Base-by-base conservation (phyloP, 2,888 invertebrate genomes). In the Drosophila fungiperda region DNA sequence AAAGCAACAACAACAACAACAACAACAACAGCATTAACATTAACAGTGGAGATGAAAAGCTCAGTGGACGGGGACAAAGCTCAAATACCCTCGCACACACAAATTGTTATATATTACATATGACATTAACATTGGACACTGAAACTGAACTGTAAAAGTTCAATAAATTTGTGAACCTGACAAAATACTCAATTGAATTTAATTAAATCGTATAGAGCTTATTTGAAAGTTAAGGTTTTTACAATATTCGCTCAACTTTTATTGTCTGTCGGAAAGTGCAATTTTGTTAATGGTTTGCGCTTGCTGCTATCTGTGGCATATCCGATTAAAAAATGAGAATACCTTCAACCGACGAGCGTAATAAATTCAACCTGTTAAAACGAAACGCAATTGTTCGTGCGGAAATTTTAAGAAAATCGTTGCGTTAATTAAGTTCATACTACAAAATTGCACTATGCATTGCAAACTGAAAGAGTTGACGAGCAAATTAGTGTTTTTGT, bases 71-170 rank as follows among this genome's bases (percentile, higher is more conserved):
- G 11, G 42, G 38, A 8, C 17, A 23, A 38, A 20, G 26, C 36
- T 17, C 35, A 61, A 79, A 76, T 69, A 54, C 69, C 42, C 69
- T 79, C 2, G 11, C 29, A 58, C 32, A 32, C 17, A 32, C 33
- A 55, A 66, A 38, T 33, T 49, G 15, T 26, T 49, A n/a, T 38
- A 20, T 20, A 32, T 40, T 45, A 45, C 11, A 12, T 8, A 20
- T 15, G 7, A 6, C 12, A 42, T 12, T 36, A 53, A 36, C 17
- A 17, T 11, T 11, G 11, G 5, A 17, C 53, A 8, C 29, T 29
- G 29, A 40, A 38, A 2, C n/a, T 38, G 26, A 55, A 38, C 38
- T 1, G 26, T 15, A 36, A n/a, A 17, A n/a, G 4, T 38, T 20
- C 20, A n/a, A 29, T 55, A 26, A 55, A n/a, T 5, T 38, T 29